Base-by-base conservation (phyloP, 1,140 invertebrate species). In the Ceratina australensis region DNA sequence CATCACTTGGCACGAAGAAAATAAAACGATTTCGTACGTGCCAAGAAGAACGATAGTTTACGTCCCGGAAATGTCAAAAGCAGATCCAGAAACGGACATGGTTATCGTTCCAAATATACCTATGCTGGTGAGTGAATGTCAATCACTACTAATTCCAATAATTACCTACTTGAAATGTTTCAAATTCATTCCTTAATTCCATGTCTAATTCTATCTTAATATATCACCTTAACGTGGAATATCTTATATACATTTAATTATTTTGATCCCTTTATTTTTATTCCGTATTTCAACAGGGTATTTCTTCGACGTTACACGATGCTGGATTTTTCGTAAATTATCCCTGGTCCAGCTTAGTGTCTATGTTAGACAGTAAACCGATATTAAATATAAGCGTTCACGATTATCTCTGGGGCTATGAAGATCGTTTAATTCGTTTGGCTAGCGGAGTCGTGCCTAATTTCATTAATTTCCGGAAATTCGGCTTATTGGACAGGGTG, bases 341-440 rank as follows among this genome's bases (percentile, higher is more conserved):
- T 42, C 95, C 94, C 0, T 91, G 96, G 0, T 93, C 94, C 26
- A 93, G 95, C 28, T 88, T 96, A 42, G 91, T 95, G 2, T 93
- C 93, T 59, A 91, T 93, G 7, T 81, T 96, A 1, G 93, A 95
- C 22, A 93, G 95, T 16, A 93, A 95, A 87, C 93, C 96, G 0
- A 95, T 98, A 85, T 91, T 95, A 33, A 94, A 94, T 2, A 85
- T 96, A 49, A 94, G 94, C 0, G 94, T 97, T 0, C 89, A 96
- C 22, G 95, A 98, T 4, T 94, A 97, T 75, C 89, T 98, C 3
- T 98, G 96, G 96, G 98, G 98, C 0, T 98, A 97, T 85, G 94
- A 96, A 3, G 97, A 98, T 89, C 91, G 93, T 2, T 82, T 97
- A 0, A 94, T 98, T 13, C 91, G 92, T 13, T 87, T 97, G 22